phyloP scores from a whole-genome alignment of 1,140 invertebrate species.

The Mizuhopecten yessoensis region DNA sequence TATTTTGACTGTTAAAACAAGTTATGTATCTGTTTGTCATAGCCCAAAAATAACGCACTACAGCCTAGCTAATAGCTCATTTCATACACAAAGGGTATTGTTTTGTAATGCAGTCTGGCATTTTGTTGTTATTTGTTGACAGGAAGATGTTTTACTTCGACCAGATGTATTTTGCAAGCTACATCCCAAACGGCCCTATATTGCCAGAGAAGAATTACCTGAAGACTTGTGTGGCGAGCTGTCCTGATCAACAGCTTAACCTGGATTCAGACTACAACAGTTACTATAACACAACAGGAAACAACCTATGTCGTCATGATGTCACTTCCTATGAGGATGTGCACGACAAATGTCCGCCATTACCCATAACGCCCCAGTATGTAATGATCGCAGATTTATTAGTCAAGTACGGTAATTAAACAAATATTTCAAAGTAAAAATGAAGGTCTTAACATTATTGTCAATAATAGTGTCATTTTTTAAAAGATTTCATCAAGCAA shows the following conservation, averaged over 20 bases:
- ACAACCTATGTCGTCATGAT: constrained; percentile 72
- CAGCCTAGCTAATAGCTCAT: too few relatives aligned
- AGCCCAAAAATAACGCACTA: too few relatives aligned
- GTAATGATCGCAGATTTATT: constrained; percentile 30
- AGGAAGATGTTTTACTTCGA: constrained; percentile 73
- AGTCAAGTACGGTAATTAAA: too few relatives aligned
- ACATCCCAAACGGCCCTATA: constrained; percentile 48
- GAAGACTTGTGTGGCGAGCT: constrained; percentile 58
- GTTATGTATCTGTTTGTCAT: too few relatives aligned
- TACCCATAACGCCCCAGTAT: constrained; percentile 66
- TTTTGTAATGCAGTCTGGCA: too few relatives aligned
- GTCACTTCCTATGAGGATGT: constrained; percentile 55
- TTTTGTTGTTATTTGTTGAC: neutral
- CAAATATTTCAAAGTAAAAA: too few relatives aligned
- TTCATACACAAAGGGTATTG: too few relatives aligned
- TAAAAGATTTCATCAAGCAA: too few relatives aligned
- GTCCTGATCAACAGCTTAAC: constrained; percentile 61
- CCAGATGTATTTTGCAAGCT: constrained; percentile 58
- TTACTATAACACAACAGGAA: constrained; percentile 47
- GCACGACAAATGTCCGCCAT: constrained; percentile 62
- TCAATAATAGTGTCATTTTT: too few relatives aligned
- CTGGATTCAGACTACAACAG: constrained; percentile 51
- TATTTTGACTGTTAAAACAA: too few relatives aligned
- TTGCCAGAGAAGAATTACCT: neutral
- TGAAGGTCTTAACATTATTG: too few relatives aligned